Base-by-base conservation (phyloP, 2,113 vertebrate species). In the Pelodiscus sinensis region DNA sequence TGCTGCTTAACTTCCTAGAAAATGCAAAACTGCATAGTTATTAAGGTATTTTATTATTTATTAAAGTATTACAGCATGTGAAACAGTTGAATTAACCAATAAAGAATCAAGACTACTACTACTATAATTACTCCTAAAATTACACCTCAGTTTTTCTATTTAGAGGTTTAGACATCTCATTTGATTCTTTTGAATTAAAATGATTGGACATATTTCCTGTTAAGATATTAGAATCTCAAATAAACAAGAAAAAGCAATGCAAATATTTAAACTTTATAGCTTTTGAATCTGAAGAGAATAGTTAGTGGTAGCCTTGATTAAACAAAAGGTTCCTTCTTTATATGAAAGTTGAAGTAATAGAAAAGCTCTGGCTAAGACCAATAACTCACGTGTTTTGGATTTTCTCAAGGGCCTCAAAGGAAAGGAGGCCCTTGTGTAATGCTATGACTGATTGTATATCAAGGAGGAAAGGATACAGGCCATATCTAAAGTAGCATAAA, bases 211-310 rank as follows among this genome's bases (percentile, higher is more conserved):
- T 0, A 27, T 87, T 89, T 92, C 84, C 50, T 62, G 1, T 81
- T 79, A 91, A 81, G 71, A 56, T 91, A 88, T 81, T 10, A 2
- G 4, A 85, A 87, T 96, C 91, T 85, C 71, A 88, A 94, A 73
- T 57, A 58, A 16, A 86, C 89, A 27, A 65, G 62, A 65, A 65
- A 65, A 65, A 31, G 18, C 29, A 18, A 6, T 62, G 29, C 16
- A 65, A 65, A 65, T 65, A 65, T 31, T 65, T 31, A 65, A 29
- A 65, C 13, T 65, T 65, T 65, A 65, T n/a, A 65, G 62, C 60
- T 35, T 81, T 81, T 80, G 27, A 58, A 77, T 92, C 92, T 54
- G 60, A 1, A 81, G 60, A 44, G 71, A 19, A 24, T 73, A 73
- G 35, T 73, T 19, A 73, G 29, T 38, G 35, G 11, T 3, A 38